Conservation (phyloP, 2,113 vertebrate species). For the Ptyas mucosa region DNA sequence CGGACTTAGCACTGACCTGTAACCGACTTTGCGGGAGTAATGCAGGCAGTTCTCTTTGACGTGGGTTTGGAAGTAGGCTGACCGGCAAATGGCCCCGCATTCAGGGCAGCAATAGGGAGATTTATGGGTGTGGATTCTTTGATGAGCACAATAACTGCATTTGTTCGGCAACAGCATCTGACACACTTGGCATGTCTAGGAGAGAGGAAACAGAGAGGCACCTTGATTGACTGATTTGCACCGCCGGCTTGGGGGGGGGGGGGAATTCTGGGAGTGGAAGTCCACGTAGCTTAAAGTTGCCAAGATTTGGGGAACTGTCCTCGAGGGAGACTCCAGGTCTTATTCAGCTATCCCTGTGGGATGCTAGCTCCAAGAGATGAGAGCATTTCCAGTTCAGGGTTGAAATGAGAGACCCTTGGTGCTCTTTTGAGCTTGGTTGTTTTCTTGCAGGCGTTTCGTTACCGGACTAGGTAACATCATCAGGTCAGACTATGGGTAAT, state of each 20-base stretch:
- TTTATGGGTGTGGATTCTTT: conserved; percentile 89
- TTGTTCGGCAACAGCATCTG: conserved; percentile 95
- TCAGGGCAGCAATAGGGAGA: conserved; percentile 94
- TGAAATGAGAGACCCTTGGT: no score
- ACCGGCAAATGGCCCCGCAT: conserved; percentile 86
- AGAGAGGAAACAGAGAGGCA: conserved; percentile 33
- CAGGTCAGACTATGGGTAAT: no score
- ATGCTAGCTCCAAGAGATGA: no score
- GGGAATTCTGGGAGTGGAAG: neutral
- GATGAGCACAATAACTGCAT: conserved; percentile 90
- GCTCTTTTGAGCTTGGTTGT: no score
- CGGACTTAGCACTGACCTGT: conserved; percentile 76
- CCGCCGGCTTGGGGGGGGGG: no score
- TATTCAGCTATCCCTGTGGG: neutral
- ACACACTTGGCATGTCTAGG: conserved; percentile 87
- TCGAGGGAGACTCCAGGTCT: neutral
- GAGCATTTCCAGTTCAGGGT: no score
- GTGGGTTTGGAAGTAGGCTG: conserved; percentile 92
- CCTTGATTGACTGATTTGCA: neutral
- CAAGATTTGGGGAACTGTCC: neutral
- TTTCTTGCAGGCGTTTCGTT: no score
- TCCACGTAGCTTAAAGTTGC: neutral
- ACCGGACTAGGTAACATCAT: no score
- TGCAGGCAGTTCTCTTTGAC: conserved; percentile 95
- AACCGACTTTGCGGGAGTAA: conserved; percentile 89